Evolutionary conservation across 2,888 invertebrate genomes (phyloP), one percentile per base, ranked within the genome.

Genomic region (Drosophila aldrichi): DNA sequence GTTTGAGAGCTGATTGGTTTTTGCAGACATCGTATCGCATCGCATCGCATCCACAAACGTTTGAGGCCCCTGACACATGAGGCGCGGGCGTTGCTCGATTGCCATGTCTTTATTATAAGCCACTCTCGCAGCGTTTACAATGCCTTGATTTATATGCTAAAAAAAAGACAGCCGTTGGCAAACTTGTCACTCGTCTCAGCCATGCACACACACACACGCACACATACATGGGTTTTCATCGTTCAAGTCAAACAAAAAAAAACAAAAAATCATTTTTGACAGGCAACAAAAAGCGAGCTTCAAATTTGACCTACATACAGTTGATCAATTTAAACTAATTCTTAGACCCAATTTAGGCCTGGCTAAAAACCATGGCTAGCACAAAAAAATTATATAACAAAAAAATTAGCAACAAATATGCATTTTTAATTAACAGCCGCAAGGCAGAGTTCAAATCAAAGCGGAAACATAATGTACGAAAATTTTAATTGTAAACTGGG

Each of bases 1-100:
- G 83, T 86, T 88, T 86, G 81, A 78, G 81, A 81, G 81, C 81
- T 86, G 86, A 86, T 88, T 86, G 86, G 83, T 86, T 86, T 86
- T 80, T 80, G 66, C 78, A 77, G 78, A 67, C 73, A 64, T 62
- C 61, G 43, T 55, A 66, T 56, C 61, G 46, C 63, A 52, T 52
- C 38, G 52, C 1, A n/a, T 52, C 52, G 25, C n/a, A n/a, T n/a
- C n/a, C n/a, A n/a, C n/a, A n/a, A n/a, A 38, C 52, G 18, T 64
- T 65, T 25, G n/a, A 60, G 41, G 43, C 73, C 68, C 73, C 68
- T 82, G 85, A 82, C 85, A 85, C 82, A 79, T 74, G 73, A 66
- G n/a, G 81, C 88, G 86, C 79, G 81, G 88, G 81, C 86, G 83
- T 86, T 70, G 72, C 71, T 77, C 76, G 86, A 86, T 80, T 85